phyloP scores from a whole-genome alignment of 37 sponge, comb jelly and placozoan genomes.

The Spongilla lacustris region DNA sequence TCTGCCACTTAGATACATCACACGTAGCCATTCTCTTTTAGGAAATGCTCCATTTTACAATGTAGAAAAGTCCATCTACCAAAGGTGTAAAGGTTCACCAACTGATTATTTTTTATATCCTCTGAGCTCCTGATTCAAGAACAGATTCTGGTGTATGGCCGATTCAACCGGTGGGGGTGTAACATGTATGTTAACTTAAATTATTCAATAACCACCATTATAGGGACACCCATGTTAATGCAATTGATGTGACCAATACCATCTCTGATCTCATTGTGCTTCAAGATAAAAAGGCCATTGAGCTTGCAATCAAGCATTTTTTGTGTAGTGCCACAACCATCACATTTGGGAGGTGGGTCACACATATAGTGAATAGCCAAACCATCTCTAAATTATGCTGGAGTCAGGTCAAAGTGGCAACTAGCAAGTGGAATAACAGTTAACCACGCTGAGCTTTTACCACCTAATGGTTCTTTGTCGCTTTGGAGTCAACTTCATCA shows the following conservation, averaged over 20 bases:
- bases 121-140: constrained; percentile 26
- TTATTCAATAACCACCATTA: constrained; percentile 21
- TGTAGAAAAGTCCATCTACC: too few relatives aligned
- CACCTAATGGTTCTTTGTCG: constrained; percentile 24
- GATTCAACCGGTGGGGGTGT: constrained; percentile 3
- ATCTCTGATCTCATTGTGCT: constrained; percentile 49
- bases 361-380: constrained; percentile 15
- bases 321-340: constrained; percentile 24
- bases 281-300: constrained; percentile 20
- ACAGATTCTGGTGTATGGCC: constrained; percentile 29
- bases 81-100: too few relatives aligned
- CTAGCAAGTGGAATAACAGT: constrained; percentile 10
- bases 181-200: constrained; percentile 5
- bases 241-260: constrained; percentile 39
- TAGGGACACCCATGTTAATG: too few relatives aligned
- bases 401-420: constrained; percentile 29
- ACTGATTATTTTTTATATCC: neutral
- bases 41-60: too few relatives aligned
- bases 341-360: constrained; percentile 12
- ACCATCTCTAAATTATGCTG: constrained; percentile 38
- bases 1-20: constrained; percentile 18
- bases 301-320: constrained; percentile 40
- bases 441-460: constrained; percentile 25
- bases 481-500: too few relatives aligned
- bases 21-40: constrained; percentile 11